Evolutionary conservation across 2,113 vertebrate genomes (phyloP), one percentile per base, ranked within the genome.

Genomic region (Rana temporaria): DNA sequence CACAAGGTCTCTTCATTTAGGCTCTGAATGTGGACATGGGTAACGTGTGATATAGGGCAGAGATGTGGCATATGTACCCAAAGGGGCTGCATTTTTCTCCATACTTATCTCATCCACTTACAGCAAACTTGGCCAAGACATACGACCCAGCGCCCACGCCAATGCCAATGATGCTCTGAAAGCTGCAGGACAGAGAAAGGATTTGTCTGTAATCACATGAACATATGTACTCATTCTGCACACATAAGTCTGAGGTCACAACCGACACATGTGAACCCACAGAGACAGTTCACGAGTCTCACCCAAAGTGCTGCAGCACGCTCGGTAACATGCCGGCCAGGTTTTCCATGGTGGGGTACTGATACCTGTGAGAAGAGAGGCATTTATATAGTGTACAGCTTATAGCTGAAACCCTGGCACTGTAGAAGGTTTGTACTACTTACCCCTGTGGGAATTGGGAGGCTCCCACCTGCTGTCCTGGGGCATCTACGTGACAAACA

Each of bases 261-360:
- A 48, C 42, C 1, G 9, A 14, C 42, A 48, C 34, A 38, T 8
- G 7, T 38, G 34, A 48, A 12, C 42, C 8, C 42, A 38, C 2
- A 38, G 1, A 38, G 5, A 4, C 34, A 48, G 42, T 11, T 48
- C 12, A 65, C 9, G 22, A 32, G 9, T 32, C 97, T 90, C 81
- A 99, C 98, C 98, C 97, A 0, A 99, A 99, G 85, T 99, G 97
- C 88, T 98, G 95, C 65, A 98, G 94, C 81, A 99, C 96, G 0
- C 96, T 97, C 84, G 98, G 95, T 63, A 99, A 87, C 98, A 99
- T 99, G 79, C 95, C 95, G 0, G 98, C 96, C 89, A 99, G 85
- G 89, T 99, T 96, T 87, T 99, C 97, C 98, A 99, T 99, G 74
- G 96, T 97, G 11, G 97, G 98, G 79, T 96, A 99, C 92, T 98